A percentile compares a stretch with the other conserved stretches of the same genome.
Conservation (phyloP, 1,140 invertebrate genomes). For the Orussus abietinus region DNA sequence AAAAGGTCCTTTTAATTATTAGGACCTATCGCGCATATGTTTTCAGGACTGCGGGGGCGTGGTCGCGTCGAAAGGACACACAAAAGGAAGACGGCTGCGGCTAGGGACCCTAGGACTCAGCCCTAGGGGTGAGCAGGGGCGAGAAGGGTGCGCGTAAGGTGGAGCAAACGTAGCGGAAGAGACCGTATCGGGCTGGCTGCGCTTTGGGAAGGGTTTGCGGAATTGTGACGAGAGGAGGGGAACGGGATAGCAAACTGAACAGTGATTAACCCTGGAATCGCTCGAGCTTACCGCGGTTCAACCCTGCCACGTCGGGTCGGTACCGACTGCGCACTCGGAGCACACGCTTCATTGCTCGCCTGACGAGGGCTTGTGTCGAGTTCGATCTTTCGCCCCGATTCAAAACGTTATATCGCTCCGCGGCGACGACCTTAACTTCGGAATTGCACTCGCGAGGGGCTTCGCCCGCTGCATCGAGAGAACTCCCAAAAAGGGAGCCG, state of each 20-base stretch:
- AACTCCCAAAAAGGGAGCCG: too few relatives aligned
- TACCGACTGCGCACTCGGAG: constrained; percentile 17
- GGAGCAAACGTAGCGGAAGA: constrained; percentile 28
- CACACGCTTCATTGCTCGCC: constrained; percentile 18
- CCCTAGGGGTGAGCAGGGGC: constrained; percentile 17
- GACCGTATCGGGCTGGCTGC: constrained; percentile 22
- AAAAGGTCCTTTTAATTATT: too few relatives aligned
- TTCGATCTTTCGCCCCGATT: too few relatives aligned
- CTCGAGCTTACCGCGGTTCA: constrained; percentile 16
- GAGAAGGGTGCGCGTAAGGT: constrained; percentile 14
- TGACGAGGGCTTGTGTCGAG: constrained; percentile 22
- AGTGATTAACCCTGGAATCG: constrained; percentile 35
- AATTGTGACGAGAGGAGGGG: constrained; percentile 27
- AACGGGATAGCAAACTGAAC: constrained; percentile 24
- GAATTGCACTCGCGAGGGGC: too few relatives aligned
- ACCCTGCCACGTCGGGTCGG: constrained; percentile 1
- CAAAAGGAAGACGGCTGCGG: constrained; percentile 31
- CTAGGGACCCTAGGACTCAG: neutral
- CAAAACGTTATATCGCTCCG: too few relatives aligned
- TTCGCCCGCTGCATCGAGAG: too few relatives aligned
- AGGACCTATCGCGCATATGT: constrained; percentile 39
- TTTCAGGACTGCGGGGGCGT: constrained; percentile 46
- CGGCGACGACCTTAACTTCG: too few relatives aligned
- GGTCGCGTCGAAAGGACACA: constrained; percentile 31
- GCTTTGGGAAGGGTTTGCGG: constrained; percentile 14